Conservation (phyloP, 2,797 vertebrate species). For the Bryconaethiops microstoma region DNA sequence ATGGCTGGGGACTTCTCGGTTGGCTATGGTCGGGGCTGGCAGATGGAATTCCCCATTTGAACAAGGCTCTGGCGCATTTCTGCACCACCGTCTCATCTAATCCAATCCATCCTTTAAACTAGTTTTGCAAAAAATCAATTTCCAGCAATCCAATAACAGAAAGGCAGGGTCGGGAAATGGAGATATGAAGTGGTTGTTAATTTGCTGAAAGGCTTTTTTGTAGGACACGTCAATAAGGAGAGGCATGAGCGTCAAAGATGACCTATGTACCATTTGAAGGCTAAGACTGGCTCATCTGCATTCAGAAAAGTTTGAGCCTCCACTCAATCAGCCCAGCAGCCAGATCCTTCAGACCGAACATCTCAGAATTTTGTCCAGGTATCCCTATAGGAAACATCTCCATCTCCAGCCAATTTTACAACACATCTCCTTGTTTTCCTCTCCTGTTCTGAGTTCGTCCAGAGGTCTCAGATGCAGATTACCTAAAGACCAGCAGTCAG, state of each 20-base stretch:
- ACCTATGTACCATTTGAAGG: neutral
- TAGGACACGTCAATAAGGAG: constrained; percentile 28
- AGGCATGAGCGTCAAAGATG: neutral
- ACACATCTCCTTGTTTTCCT: constrained; percentile 66
- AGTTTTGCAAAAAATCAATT: constrained; percentile 47
- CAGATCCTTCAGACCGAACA: constrained; percentile 18
- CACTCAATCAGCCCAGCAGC: constrained; percentile 23
- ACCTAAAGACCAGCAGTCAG: too few relatives aligned
- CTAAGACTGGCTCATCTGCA: constrained; percentile 10
- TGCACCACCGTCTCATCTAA: constrained; percentile 36
- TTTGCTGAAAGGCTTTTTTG: constrained; percentile 43
- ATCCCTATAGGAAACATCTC: constrained; percentile 69
- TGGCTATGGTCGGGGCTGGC: constrained; percentile 38
- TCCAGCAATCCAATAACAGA: constrained; percentile 45
- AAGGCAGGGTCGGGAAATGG: constrained; percentile 39
- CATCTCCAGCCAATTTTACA: constrained; percentile 61
- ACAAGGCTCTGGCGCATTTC: neutral
- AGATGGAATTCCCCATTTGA: constrained; percentile 54
- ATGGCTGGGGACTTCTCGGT: constrained; percentile 34
- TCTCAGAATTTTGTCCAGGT: constrained; percentile 66
- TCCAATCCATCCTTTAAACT: constrained; percentile 48
- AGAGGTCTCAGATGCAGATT: too few relatives aligned
- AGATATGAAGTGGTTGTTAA: constrained; percentile 46
- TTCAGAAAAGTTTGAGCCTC: neutral
- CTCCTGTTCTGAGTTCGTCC: constrained; percentile 40